phyloP scores from a whole-genome alignment of 2,888 invertebrate species.

The Mythimna loreyi region DNA sequence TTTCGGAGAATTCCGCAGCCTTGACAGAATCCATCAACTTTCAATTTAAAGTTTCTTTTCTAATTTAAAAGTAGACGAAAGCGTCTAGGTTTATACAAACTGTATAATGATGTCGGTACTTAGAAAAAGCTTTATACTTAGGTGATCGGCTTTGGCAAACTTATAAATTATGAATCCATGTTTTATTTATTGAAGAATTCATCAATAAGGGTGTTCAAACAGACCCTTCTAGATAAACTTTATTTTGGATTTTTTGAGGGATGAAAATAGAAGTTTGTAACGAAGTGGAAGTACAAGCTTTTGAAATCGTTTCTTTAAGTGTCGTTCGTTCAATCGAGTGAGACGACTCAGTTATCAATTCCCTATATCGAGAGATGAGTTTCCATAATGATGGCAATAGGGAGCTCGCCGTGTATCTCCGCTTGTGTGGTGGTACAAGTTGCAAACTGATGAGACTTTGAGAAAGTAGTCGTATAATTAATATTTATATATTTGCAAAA shows the following conservation, averaged over 20 bases:
- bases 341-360: conserved; percentile 86
- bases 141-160: conserved; percentile 33
- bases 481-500: neutral
- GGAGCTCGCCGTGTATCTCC: conserved; percentile 69
- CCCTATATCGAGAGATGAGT: conserved; percentile 85
- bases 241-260: conserved; percentile 14
- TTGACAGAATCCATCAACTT: no score
- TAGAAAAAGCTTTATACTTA: conserved; percentile 32
- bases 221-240: conserved; percentile 13
- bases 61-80: neutral
- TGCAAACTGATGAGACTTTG: conserved; percentile 41
- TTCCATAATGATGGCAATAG: conserved; percentile 88
- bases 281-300: conserved; percentile 44
- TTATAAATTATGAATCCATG: conserved; percentile 51
- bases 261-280: conserved; percentile 13
- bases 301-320: conserved; percentile 64
- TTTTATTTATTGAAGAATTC: conserved; percentile 45
- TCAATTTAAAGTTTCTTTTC: neutral
- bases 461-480: no score
- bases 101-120: conserved; percentile 14
- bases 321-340: conserved; percentile 72
- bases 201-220: conserved; percentile 36
- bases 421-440: conserved; percentile 63
- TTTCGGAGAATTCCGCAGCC: no score
- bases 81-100: conserved; percentile 8